Conservation (phyloP, 1,140 invertebrate species). For the Antheraea mylitta region DNA sequence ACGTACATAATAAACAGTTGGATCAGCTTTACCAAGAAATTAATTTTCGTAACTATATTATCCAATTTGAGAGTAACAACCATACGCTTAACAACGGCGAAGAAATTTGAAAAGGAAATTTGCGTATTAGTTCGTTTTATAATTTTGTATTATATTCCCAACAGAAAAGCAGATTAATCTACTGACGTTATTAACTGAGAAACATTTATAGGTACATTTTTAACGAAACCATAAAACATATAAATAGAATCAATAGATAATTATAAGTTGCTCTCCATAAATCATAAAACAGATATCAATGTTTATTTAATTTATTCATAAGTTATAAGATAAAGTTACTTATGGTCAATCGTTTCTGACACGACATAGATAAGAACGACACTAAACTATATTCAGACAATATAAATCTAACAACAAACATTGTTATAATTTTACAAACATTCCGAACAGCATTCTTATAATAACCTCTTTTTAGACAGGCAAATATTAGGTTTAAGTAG, state of each 20-base stretch:
- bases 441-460: neutral
- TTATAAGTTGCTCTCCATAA: constrained; percentile 1
- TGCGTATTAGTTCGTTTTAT: no score
- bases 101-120: no score
- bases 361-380: neutral
- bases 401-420: neutral
- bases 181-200: no score
- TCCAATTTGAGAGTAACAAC: no score
- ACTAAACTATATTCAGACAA: constrained; percentile 1
- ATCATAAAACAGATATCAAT: constrained; percentile 5
- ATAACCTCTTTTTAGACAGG: neutral
- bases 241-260: constrained; percentile 4
- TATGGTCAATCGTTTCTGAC: neutral
- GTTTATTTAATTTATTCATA: constrained; percentile 5
- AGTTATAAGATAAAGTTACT: neutral
- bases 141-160: no score
- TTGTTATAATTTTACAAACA: constrained; percentile 3
- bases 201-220: no score
- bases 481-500: neutral
- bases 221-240: no score
- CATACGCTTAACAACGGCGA: no score
- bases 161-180: no score
- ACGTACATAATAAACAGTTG: no score
- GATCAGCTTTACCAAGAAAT: no score
- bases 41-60: no score